These are phyloP conservation scores for Carabus problematicus DNA, from an alignment of 2,888 invertebrate genomes.

Conservation along the genomic window DNA sequence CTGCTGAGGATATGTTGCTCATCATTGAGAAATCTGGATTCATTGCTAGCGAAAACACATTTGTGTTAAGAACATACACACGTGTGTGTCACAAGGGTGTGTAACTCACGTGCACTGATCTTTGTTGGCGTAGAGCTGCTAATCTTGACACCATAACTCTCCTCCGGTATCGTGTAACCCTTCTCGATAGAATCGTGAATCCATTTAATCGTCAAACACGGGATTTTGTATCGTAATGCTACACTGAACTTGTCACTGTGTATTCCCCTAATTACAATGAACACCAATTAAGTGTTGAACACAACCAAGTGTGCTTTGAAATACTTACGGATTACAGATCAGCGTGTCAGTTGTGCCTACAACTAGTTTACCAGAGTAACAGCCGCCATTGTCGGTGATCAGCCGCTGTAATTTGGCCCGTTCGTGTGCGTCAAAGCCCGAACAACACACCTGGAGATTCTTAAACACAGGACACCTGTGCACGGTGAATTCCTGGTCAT, in stretches of 20 bases:
- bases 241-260: constrained; percentile 77
- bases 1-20: constrained; percentile 57
- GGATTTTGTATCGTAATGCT: constrained; percentile 59
- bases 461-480: constrained; percentile 76
- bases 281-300: too few species aligned
- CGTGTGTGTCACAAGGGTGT: too few species aligned
- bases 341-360: constrained; percentile 65
- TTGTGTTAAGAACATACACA: too few species aligned
- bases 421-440: constrained; percentile 72
- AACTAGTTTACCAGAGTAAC: constrained; percentile 58
- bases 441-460: constrained; percentile 79
- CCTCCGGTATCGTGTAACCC: constrained; percentile 72
- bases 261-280: too few species aligned
- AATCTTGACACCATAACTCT: constrained; percentile 66
- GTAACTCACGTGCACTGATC: constrained; percentile 52
- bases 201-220: constrained; percentile 81
- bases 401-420: constrained; percentile 71
- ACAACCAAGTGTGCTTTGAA: too few species aligned
- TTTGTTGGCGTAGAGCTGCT: constrained; percentile 77
- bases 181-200: constrained; percentile 76
- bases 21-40: constrained; percentile 61
- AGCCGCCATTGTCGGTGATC: constrained; percentile 77
- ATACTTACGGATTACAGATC: constrained; percentile 64
- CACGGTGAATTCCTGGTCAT: constrained; percentile 68
- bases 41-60: constrained; percentile 46